Evolutionary conservation across 2,888 invertebrate genomes (phyloP).

Genomic region (Euzophera pinguis): DNA sequence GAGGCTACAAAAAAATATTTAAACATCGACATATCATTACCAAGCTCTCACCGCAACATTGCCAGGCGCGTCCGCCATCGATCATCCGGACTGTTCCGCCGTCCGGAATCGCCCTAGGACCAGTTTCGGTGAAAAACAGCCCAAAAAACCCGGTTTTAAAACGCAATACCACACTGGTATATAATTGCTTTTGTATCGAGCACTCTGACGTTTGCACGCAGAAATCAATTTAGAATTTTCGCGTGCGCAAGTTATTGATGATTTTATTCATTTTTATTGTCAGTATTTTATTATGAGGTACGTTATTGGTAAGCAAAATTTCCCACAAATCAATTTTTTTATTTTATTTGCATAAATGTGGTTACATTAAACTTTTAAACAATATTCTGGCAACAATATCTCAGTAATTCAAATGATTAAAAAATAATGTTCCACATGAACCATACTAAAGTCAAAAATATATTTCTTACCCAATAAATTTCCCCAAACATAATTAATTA

Average conservation of each 20-base stretch:
- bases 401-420: too few relatives aligned
- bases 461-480: too few relatives aligned
- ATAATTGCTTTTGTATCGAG: conserved; percentile 14
- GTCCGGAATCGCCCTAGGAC: conserved; percentile 17
- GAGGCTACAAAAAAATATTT: too few relatives aligned
- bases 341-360: too few relatives aligned
- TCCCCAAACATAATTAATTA: too few relatives aligned
- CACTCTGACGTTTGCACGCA: background rate
- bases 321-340: too few relatives aligned
- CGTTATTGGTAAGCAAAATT: background rate
- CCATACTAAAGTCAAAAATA: too few relatives aligned
- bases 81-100: conserved; percentile 24
- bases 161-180: conserved; percentile 12
- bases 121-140: conserved; percentile 18
- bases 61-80: conserved; percentile 21
- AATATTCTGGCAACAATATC: too few relatives aligned
- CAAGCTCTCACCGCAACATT: conserved; percentile 8
- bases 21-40: too few relatives aligned
- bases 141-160: conserved; percentile 14
- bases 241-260: background rate
- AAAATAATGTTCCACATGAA: too few relatives aligned
- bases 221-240: background rate
- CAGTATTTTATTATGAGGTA: background rate
- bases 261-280: background rate
- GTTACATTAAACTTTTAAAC: too few relatives aligned